Evolutionary conservation across 2,113 vertebrate genomes (phyloP).

Genomic region (Tyrannus savana): DNA sequence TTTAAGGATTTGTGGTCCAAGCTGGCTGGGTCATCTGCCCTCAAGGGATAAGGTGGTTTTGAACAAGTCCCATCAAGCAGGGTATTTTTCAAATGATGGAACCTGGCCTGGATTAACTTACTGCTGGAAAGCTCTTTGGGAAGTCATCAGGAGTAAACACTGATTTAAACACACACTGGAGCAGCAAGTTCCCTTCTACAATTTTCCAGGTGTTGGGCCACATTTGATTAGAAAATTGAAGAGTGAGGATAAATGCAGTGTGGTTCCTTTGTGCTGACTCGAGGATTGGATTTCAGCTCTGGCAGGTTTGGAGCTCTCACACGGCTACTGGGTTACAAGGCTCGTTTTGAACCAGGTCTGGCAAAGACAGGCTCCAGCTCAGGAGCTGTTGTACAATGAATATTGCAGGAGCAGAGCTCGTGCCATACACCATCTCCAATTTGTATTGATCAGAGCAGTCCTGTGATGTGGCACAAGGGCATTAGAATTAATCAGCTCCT

Average conservation of each 20-base stretch:
- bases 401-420: constrained; percentile 65
- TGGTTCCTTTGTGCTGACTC: constrained; percentile 3
- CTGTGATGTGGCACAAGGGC: constrained; percentile 43
- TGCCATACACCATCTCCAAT: constrained; percentile 54
- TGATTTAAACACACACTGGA: background rate
- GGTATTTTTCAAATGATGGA: background rate
- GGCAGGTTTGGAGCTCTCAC: background rate
- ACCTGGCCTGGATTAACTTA: background rate
- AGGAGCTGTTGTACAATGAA: constrained; percentile 56
- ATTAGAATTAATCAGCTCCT: constrained; percentile 28
- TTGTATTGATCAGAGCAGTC: constrained; percentile 73
- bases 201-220: background rate
- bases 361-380: background rate
- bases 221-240: constrained; percentile 33
- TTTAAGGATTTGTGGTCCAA: background rate
- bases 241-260: background rate
- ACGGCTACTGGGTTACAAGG: background rate
- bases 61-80: background rate
- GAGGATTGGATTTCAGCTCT: constrained; percentile 1
- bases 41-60: background rate
- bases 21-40: background rate
- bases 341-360: background rate
- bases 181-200: background rate
- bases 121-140: constrained; percentile 13
- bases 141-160: background rate